Base-by-base conservation (phyloP, 1,140 invertebrate genomes). In the Leptoteleia sp. region DNA sequence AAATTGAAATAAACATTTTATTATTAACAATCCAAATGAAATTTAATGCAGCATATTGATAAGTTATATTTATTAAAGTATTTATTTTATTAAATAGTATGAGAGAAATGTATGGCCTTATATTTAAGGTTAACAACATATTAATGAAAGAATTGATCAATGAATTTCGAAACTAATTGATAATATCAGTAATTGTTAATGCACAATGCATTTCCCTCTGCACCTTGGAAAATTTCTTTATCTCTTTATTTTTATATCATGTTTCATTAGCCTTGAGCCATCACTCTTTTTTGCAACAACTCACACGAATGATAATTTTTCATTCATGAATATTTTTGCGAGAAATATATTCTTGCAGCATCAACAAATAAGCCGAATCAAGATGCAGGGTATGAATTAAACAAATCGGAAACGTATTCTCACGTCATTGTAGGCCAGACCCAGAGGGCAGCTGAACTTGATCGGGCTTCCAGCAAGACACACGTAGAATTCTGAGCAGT, bases 401-500 rank as follows among this genome's bases (percentile, higher is more conserved):
- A 59, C 55, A 79, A 75, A 71, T 50, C 40, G 62, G 54, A 70
- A 65, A 67, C 15, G 45, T 31, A 61, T 81, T 80, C 88, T 91
- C 90, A 93, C 93, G 83, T 92, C 90, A 85, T 91, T 93, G 82
- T 92, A 94, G 70, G 91, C 89, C 35, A 93, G 87, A 35, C 92
- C 91, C 40, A 81, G 89, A 16, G 92, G 91, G 81, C 93, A 94
- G 40, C 85, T 82, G 83, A 93, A 93, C 80, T 91, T 91, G 45
- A 92, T 89, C n/a, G 93, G 91, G 31, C 87, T 85, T 59, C 90
- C 87, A 61, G 83, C 82, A 13, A 91, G 89, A 82, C 93, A 94
- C 4, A 93, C 90, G 85, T 91, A 93, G 87, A 93, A 94, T 80
- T 91, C 91, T 57, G 91, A 92, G 71, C 93, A 94, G 85, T 93